Evolutionary conservation across 2,888 invertebrate species (phyloP).

Genomic region (Punctoribates punctum): DNA sequence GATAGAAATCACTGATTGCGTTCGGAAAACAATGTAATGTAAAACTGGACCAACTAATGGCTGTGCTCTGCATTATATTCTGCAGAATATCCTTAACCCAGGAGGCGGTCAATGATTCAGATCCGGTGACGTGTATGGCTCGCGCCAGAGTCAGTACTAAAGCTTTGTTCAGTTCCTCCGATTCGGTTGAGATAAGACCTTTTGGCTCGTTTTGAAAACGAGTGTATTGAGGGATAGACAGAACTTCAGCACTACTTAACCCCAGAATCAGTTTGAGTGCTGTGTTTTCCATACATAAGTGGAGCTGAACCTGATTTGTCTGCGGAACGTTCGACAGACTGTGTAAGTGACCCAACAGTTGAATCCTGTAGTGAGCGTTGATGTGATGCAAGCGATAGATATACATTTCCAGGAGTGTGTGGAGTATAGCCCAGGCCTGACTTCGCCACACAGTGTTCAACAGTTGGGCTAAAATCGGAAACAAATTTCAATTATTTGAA

Average conservation of each 20-base stretch:
- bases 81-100: constrained; percentile 87
- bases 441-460: constrained; percentile 85
- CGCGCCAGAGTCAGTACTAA: constrained; percentile 88
- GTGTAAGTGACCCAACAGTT: constrained; percentile 83
- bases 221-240: constrained; percentile 72
- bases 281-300: constrained; percentile 85
- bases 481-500: neutral
- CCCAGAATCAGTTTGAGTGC: constrained; percentile 80
- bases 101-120: constrained; percentile 63
- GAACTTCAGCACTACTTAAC: constrained; percentile 88
- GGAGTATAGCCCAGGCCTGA: constrained; percentile 92
- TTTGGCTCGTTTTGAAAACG: constrained; percentile 80
- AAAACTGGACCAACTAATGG: constrained; percentile 91
- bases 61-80: constrained; percentile 87
- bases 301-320: constrained; percentile 90
- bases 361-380: constrained; percentile 90
- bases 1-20: constrained; percentile 82
- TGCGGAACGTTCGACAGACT: constrained; percentile 85
- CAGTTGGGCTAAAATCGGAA: constrained; percentile 64
- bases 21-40: constrained; percentile 87
- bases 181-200: constrained; percentile 83
- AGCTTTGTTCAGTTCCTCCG: constrained; percentile 77
- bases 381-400: constrained; percentile 94
- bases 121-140: constrained; percentile 87
- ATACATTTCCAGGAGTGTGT: constrained; percentile 92